Base-by-base conservation (phyloP, 2,113 vertebrate species). In the Bubo bubo region DNA sequence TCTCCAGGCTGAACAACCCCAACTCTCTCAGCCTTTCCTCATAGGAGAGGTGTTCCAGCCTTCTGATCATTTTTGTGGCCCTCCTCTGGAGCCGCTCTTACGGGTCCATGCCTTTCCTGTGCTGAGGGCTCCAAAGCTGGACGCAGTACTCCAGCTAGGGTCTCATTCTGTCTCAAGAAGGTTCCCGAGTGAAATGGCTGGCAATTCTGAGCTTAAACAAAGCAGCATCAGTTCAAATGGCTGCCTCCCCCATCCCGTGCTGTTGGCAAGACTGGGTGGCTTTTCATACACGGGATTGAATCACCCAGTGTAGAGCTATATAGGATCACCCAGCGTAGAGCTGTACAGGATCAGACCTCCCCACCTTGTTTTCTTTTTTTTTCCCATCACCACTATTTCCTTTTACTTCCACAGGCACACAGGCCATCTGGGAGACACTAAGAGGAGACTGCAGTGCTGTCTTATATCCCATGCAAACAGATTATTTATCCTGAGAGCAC, bases 351-450 rank as follows among this genome's bases (percentile, higher is more conserved):
- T 50, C 24, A 67, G 50, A 62, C 3, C 16, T 50, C 64, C 23
- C 15, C 16, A 68, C 5, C 9, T 14, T 10, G 12, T 11, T 60
- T 66, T 18, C 28, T 35, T 53, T 11, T 19, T 39, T 37, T 12
- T 12, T 1, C 4, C 14, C 12, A 1, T 6, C 23, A 3, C 1
- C 16, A 4, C 9, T 34, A 8, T 45, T 35, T 52, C 14, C 18
- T 26, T 76, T 37, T 14, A 37, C 10, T 84, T 82, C 39, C 35
- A 60, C 37, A 68, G 68, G 27, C n/a, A 59, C 34, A 43, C 4
- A 1, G 1, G 24, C n/a, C 6, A 1, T 32, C 37, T 35, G 37
- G 53, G 47, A 84, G 34, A 49, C 30, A 27, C 5, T 9, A 37
- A 19, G 28, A 71, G 45, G 15, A 62, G 23, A 39, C n/a, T 32